Evolutionary conservation across 2,797 vertebrate species (phyloP), one percentile per base, ranked within the genome.

Genomic region (Falco rusticolus): DNA sequence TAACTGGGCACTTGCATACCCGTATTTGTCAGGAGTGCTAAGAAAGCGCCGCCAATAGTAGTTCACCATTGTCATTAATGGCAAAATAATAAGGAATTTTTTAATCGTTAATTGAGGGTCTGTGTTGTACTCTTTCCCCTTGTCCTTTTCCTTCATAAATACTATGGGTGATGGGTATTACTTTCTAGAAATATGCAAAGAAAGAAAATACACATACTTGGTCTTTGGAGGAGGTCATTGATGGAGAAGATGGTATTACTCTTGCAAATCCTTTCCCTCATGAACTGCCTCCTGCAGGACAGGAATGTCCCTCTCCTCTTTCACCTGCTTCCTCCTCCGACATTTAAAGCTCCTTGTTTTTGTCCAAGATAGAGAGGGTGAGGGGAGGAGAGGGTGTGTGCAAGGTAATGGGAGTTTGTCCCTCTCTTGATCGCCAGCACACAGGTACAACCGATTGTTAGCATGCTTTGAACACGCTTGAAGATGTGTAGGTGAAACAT

Each of bases 401-500:
- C 31, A 39, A 80, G 69, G 48, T 22, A 39, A 69, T 0, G 3
- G 3, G 70, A 37, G 14, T 31, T 84, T 74, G 34, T 50, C 31
- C n/a, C 31, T 71, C 63, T 48, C 59, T 45, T 13, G 24, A 31
- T 9, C 13, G 17, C 22, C 16, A 39, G 9, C 48, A 47, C 20
- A 6, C n/a, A 60, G 50, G 68, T 63, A 63, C 43, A 31, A 10
- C 37, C 2, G 0, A 20, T 31, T 29, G n/a, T 61, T 14, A 51
- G 60, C 14, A 0, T 57, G 66, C 66, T 64, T 80, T 51, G 34
- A 64, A 28, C 6, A 9, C 8, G 0, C 48, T 25, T n/a, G 34
- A 48, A 43, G n/a, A 53, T 0, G 1, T 3, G 20, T 13, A 6
- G 60, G 5, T n/a, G 61, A 53, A 64, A 37, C 37, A 26, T 47